Evolutionary conservation across 2,888 invertebrate species (phyloP), one percentile per base, ranked within the genome.

Genomic region (Punctoribates punctum): DNA sequence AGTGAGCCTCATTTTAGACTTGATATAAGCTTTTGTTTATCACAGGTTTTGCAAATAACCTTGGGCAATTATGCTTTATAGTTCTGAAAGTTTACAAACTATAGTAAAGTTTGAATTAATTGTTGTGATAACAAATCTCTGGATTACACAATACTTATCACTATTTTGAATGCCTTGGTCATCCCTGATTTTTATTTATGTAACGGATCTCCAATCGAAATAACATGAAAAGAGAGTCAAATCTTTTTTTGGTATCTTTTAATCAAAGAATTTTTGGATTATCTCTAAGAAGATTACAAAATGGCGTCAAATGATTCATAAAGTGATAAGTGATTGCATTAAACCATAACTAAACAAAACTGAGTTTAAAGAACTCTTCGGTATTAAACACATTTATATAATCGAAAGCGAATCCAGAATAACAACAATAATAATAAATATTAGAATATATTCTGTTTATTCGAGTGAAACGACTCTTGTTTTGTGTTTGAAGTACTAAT

Each of bases 331-430:
- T 57, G 57, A 20, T 20, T 57, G 57, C 23, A 57, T 57, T 9
- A 20, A 13, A 17, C 6, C 3, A 13, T 8, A 48, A 48, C 46
- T 48, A 15, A 48, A 48, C 15, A 48, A 2, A 60, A 60, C 4
- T 15, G 60, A 60, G 60, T 60, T 60, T 60, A 60, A 60, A 60
- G 60, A 60, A 60, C 60, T 60, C 34, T 60, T 60, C 25, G 11
- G 17, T 29, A 2, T 60, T 60, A 13, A 60, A 25, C 11, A 27
- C 27, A 60, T 25, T 27, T 60, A 60, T 60, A 60, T 27, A 60
- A 60, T 48, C 17, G 54, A 54, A 54, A 54, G 54, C 54, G n/a
- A 54, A 48, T 48, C 17, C 1, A 48, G 17, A 48, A 54, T 54
- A 54, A 54, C 54, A 54, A 54, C n/a, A 54, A 34, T 34, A 34